A percentile compares a stretch with the other conserved stretches of the same genome.
phyloP scores from a whole-genome alignment of 2,797 vertebrate species.

The Trachops cirrhosus region DNA sequence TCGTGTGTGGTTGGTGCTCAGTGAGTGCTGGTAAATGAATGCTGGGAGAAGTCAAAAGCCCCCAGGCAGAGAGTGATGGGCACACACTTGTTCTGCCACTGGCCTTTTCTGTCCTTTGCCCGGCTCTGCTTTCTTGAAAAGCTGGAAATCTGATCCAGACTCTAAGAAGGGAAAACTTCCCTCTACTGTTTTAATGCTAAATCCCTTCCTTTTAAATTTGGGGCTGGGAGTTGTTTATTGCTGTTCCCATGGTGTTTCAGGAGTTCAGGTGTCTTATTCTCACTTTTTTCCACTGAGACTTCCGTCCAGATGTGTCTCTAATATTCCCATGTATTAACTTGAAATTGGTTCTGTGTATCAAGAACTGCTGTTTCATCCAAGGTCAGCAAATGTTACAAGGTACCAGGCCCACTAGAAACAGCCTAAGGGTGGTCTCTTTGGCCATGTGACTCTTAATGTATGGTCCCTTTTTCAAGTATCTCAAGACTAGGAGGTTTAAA shows the following conservation, averaged over 20 bases:
- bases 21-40: too few species aligned
- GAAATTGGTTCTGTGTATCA: not conserved
- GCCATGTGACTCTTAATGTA: not conserved
- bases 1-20: not conserved
- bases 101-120: not conserved
- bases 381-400: not conserved
- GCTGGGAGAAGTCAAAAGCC: not conserved
- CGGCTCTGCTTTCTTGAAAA: not conserved
- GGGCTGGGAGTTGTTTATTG: not conserved
- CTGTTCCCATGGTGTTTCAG: not conserved
- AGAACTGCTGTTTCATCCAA: not conserved
- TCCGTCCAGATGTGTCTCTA: not conserved
- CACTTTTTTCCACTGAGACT: not conserved
- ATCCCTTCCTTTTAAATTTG: slow-evolving; percentile 12
- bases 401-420: not conserved
- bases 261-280: not conserved
- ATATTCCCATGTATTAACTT: not conserved
- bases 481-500: not conserved
- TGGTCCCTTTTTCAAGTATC: not conserved
- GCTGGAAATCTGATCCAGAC: not conserved
- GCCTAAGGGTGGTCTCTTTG: not conserved
- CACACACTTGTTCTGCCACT: not conserved
- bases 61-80: not conserved
- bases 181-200: not conserved
- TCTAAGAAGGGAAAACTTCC: not conserved